Conservation (phyloP, 2,888 invertebrate species). For the Pycnomerus fuliginosus region DNA sequence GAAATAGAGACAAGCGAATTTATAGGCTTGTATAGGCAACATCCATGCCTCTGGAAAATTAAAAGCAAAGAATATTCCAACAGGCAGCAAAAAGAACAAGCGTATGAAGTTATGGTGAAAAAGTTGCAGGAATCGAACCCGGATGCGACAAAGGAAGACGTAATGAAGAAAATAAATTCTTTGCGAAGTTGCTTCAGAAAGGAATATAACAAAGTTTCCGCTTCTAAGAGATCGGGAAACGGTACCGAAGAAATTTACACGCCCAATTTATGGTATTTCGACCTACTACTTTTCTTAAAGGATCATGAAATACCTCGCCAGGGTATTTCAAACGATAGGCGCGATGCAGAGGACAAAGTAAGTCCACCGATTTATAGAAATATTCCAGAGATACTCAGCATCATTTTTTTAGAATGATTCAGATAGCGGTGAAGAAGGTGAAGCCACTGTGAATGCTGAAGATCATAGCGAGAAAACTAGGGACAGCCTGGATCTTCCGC, state of each 20-base stretch:
- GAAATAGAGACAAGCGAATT: too few species aligned
- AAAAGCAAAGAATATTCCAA: background rate
- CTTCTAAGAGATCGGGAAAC: too few species aligned
- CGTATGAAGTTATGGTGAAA: background rate
- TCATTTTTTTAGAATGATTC: too few species aligned
- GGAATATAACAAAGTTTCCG: slow-evolving; percentile 17
- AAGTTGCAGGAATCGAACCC: background rate
- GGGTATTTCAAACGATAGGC: slow-evolving; percentile 12
- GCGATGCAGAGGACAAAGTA: too few species aligned
- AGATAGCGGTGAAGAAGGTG: too few species aligned
- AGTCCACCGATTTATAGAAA: too few species aligned
- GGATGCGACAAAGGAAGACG: background rate
- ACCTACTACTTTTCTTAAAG: slow-evolving; percentile 30
- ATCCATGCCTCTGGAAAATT: background rate
- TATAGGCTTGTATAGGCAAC: background rate
- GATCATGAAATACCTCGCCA: slow-evolving; percentile 12
- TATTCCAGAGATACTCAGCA: too few species aligned
- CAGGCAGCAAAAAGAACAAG: background rate
- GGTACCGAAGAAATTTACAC: slow-evolving; percentile 13
- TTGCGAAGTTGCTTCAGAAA: slow-evolving; percentile 18
- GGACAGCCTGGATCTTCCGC: background rate
- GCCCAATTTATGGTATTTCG: slow-evolving; percentile 18
- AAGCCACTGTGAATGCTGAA: background rate
- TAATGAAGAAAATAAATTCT: slow-evolving; percentile 16
- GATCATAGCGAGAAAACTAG: background rate